A percentile compares a stretch with the other conserved stretches of the same genome.
These are phyloP conservation scores for Parnassius smintheus DNA, from an alignment of 2,888 invertebrate genomes.

Conservation along the genomic window DNA sequence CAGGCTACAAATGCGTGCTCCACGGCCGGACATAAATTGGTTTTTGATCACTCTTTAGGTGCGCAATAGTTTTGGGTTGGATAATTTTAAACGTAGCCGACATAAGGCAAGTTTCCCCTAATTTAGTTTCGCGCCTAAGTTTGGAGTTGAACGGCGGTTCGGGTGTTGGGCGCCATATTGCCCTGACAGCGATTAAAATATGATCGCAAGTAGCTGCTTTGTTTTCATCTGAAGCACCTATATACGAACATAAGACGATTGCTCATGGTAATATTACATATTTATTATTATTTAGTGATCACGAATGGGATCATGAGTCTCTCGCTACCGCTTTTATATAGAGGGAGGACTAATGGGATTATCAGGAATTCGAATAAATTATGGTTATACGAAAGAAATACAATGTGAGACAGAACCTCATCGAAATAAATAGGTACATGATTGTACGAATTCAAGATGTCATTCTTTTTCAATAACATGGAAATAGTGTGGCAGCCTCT, in stretches of 20 bases:
- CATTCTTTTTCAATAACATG: background rate
- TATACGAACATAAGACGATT: conserved; percentile 2
- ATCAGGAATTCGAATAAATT: background rate
- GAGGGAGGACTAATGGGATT: background rate
- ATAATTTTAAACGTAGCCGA: conserved; percentile 43
- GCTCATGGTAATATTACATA: conserved; percentile 1
- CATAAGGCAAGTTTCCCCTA: conserved; percentile 60
- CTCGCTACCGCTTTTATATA: background rate
- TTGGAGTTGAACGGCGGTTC: conserved; percentile 52
- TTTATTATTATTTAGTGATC: conserved; percentile 3
- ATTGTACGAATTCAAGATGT: conserved; percentile 2
- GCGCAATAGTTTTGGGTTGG: conserved; percentile 50
- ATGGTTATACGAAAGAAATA: background rate
- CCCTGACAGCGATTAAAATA: conserved; percentile 73
- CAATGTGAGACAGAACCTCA: conserved; percentile 2
- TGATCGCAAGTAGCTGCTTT: conserved; percentile 41
- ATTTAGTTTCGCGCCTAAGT: conserved; percentile 63
- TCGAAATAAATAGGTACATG: conserved; percentile 1
- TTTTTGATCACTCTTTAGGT: conserved; percentile 34
- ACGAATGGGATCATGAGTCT: background rate
- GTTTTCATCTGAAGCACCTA: conserved; percentile 3
- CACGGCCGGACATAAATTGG: conserved; percentile 31
- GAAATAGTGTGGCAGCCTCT: background rate
- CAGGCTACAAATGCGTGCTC: conserved; percentile 30
- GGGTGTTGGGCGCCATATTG: conserved; percentile 64